A percentile compares a stretch with the other conserved stretches of the same genome.
Evolutionary conservation across 2,797 vertebrate species (phyloP).

Genomic region (Macroramphosus scolopax): DNA sequence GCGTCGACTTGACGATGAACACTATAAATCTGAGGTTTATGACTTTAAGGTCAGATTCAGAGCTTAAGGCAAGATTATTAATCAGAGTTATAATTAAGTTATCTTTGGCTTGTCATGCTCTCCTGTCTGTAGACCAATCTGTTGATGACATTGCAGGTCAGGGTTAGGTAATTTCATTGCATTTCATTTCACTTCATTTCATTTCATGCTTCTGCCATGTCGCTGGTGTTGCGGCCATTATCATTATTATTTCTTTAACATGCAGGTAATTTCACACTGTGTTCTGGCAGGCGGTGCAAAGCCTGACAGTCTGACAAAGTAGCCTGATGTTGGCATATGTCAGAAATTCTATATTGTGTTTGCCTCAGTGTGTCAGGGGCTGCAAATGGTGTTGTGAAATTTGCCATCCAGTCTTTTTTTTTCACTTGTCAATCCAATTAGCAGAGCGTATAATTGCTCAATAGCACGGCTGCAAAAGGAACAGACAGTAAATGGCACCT

Average conservation of each 20-base stretch:
- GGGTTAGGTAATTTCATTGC: conserved; percentile 7
- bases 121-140: too few relatives aligned
- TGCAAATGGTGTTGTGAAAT: conserved; percentile 40
- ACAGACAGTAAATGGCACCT: not conserved
- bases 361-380: conserved; percentile 56
- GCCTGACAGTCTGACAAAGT: conserved; percentile 26
- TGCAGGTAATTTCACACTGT: conserved; percentile 24
- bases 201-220: conserved; percentile 26
- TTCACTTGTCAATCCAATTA: conserved; percentile 43
- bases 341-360: conserved; percentile 60
- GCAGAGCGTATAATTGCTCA: conserved; percentile 17
- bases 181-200: conserved; percentile 12
- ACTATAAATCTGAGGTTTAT: too few relatives aligned
- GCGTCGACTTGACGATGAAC: too few relatives aligned
- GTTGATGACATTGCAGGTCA: conserved; percentile 1
- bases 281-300: conserved; percentile 13
- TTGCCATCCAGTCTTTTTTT: conserved; percentile 30
- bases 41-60: too few relatives aligned
- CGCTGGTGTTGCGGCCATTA: conserved; percentile 17
- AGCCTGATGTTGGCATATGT: conserved; percentile 30
- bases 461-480: conserved; percentile 10
- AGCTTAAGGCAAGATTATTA: too few relatives aligned
- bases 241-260: conserved; percentile 23
- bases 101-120: too few relatives aligned
- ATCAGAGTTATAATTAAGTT: too few relatives aligned